phyloP scores from a whole-genome alignment of 2,113 vertebrate species.

The Hemiprocne comata region DNA sequence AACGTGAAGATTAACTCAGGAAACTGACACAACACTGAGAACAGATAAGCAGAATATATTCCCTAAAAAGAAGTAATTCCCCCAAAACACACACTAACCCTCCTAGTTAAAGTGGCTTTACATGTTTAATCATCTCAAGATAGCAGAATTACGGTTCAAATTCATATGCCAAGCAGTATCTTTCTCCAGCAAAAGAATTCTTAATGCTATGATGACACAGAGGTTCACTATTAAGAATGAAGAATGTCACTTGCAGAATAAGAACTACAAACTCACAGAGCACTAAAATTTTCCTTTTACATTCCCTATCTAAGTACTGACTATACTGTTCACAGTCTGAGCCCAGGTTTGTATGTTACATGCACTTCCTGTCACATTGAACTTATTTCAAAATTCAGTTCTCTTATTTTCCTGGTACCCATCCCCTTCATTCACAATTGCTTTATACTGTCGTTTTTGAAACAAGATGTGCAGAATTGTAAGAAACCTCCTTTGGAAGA shows the following conservation, averaged over 20 bases:
- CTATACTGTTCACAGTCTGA: background rate
- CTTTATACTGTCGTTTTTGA: background rate
- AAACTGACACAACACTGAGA: background rate
- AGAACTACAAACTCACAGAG: background rate
- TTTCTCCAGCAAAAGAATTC: background rate
- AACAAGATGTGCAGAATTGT: background rate
- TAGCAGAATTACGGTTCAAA: background rate
- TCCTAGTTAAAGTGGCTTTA: background rate
- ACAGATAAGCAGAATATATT: background rate
- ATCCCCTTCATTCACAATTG: background rate
- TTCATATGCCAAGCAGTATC: background rate
- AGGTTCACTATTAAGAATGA: background rate
- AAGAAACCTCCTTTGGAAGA: background rate
- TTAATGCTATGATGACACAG: background rate
- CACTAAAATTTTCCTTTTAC: background rate
- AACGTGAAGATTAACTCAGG: background rate
- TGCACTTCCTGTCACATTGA: rapidly evolving
- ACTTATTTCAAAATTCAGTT: background rate
- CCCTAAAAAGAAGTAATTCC: background rate
- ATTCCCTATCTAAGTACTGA: background rate
- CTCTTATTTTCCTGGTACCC: background rate
- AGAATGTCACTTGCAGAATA: background rate
- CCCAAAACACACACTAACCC: background rate
- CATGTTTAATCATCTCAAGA: background rate
- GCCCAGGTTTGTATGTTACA: background rate